Conservation (phyloP, 2,113 vertebrate species). For the Notarius quadriscutis region DNA sequence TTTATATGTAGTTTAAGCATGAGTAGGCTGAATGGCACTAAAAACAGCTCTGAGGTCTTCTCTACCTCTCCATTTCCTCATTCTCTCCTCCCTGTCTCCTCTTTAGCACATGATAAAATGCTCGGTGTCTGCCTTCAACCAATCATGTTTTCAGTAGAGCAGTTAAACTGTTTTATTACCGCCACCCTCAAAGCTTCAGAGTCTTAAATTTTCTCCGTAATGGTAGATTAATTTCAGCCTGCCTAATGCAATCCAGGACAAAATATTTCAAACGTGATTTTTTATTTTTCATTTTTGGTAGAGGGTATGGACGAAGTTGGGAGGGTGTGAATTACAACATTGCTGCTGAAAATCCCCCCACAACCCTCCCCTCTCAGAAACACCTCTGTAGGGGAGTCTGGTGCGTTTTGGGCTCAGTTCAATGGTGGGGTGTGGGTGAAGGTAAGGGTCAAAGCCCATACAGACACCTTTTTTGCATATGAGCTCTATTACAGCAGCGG, state of each 20-base stretch:
- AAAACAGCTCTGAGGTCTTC: conserved; percentile 26
- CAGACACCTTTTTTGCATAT: conserved; percentile 17
- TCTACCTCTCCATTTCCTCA: conserved; percentile 36
- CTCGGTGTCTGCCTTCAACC: conserved; percentile 59
- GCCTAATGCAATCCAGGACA: conserved; percentile 65
- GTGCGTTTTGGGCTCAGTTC: conserved; percentile 47
- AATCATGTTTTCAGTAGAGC: conserved; percentile 64
- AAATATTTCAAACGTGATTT: conserved; percentile 59
- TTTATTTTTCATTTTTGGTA: conserved; percentile 3
- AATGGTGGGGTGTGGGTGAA: conserved; percentile 35
- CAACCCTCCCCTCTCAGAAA: conserved; percentile 9
- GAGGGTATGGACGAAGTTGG: conserved; percentile 6
- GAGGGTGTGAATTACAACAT: conserved; percentile 42
- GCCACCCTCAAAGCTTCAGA: conserved; percentile 62
- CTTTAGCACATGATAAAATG: conserved; percentile 66
- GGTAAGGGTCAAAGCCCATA: conserved; percentile 30
- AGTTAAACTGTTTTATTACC: conserved; percentile 67
- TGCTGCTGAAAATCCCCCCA: conserved; percentile 17
- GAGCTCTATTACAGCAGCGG: conserved; percentile 47
- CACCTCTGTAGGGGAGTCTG: conserved; percentile 46
- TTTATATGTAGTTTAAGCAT: conserved; percentile 27
- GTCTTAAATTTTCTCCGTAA: conserved; percentile 65
- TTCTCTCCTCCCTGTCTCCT: conserved; percentile 52
- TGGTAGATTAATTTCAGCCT: conserved; percentile 68
- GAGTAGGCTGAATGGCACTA: not conserved